Conservation (phyloP, 2,797 vertebrate genomes). For the Mycteria americana region DNA sequence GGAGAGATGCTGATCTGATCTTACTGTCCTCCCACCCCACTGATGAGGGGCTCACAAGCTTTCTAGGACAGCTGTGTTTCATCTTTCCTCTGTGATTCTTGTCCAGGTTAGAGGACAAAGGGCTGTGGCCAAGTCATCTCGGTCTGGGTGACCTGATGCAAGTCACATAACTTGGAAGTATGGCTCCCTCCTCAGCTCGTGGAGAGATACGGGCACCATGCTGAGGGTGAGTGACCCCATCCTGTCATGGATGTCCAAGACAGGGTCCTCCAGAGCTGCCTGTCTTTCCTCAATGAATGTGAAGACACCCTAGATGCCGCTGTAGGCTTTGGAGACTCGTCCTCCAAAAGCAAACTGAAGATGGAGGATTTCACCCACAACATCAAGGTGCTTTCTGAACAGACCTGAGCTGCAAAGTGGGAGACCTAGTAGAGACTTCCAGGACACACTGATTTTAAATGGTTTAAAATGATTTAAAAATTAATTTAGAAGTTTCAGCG, state of each 20-base stretch:
- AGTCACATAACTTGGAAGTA: neutral
- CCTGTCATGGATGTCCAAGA: neutral
- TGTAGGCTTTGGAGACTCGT: neutral
- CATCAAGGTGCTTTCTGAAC: neutral
- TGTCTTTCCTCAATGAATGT: rapidly evolving
- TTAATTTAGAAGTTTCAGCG: too few species aligned
- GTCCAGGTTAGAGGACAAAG: neutral
- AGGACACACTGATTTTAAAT: neutral
- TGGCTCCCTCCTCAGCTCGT: rapidly evolving
- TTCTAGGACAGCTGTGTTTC: neutral
- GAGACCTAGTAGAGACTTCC: neutral
- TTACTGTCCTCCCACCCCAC: rapidly evolving
- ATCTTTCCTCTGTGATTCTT: neutral
- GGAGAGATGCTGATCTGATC: neutral
- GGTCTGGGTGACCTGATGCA: neutral
- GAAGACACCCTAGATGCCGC: neutral
- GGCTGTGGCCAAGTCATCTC: rapidly evolving
- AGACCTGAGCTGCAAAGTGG: neutral
- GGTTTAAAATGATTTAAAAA: too few species aligned
- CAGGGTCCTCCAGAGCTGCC: neutral
- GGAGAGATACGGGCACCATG: rapidly evolving
- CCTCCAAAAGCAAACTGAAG: neutral
- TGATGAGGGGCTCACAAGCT: neutral
- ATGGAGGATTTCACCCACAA: neutral
- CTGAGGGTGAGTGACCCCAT: neutral